A percentile compares a stretch with the other conserved stretches of the same genome.
phyloP scores from a whole-genome alignment of 2,888 invertebrate species.

The Hydriomena furcata region DNA sequence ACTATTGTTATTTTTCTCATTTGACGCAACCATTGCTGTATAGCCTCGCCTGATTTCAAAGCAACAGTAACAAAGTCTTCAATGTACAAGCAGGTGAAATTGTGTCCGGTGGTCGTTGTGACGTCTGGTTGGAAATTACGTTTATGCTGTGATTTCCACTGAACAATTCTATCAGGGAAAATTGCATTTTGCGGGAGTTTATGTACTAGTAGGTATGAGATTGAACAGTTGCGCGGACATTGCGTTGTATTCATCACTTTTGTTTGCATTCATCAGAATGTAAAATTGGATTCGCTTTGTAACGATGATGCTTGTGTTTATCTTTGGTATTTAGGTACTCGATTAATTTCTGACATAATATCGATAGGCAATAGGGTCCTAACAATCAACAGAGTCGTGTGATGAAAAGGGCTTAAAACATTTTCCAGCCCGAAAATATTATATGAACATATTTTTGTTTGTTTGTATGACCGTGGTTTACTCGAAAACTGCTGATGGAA shows the following conservation, averaged over 20 bases:
- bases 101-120: neutral
- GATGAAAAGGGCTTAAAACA: too few species aligned
- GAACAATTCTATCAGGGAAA: slow-evolving; percentile 24
- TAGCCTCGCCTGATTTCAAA: neutral
- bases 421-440: too few species aligned
- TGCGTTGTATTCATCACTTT: slow-evolving; percentile 8
- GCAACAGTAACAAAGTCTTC: neutral
- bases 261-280: slow-evolving; percentile 6
- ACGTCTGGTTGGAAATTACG: slow-evolving; percentile 10
- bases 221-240: slow-evolving; percentile 11
- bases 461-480: too few species aligned
- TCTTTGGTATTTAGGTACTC: too few species aligned
- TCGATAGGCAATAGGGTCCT: too few species aligned
- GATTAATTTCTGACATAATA: too few species aligned
- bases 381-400: too few species aligned
- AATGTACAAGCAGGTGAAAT: neutral
- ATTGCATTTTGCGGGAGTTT: slow-evolving; percentile 29
- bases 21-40: neutral
- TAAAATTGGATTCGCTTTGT: neutral
- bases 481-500: too few species aligned
- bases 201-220: slow-evolving; percentile 22
- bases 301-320: too few species aligned
- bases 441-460: too few species aligned
- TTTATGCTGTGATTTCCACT: slow-evolving; percentile 24
- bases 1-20: neutral